These are phyloP conservation scores for Junonia oenone DNA, from an alignment of 2,888 invertebrate genomes.

Conservation along the genomic window DNA sequence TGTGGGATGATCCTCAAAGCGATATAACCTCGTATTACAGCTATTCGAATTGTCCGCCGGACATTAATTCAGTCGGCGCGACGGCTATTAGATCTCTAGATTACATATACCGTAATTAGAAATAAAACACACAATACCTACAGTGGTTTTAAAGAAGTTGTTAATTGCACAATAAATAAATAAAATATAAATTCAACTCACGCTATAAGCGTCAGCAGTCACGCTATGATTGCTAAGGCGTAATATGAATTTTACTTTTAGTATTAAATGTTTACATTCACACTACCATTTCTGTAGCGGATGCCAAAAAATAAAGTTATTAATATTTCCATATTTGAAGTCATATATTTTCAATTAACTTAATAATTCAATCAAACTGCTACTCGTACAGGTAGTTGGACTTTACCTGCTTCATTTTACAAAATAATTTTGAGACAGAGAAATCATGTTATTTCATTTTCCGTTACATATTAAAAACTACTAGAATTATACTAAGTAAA, in stretches of 20 bases:
- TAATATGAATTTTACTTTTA: not conserved
- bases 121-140: not conserved
- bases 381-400: too few relatives aligned
- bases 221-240: conserved; percentile 16
- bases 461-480: too few relatives aligned
- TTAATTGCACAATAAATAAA: conserved; percentile 15
- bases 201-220: conserved; percentile 19
- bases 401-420: too few relatives aligned
- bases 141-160: conserved; percentile 6
- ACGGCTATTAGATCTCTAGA: conserved; percentile 12
- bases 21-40: conserved; percentile 44
- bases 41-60: conserved; percentile 53
- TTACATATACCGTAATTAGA: conserved; percentile 1
- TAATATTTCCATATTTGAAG: too few relatives aligned
- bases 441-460: too few relatives aligned
- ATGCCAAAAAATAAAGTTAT: too few relatives aligned
- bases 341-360: too few relatives aligned
- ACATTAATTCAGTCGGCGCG: conserved; percentile 41
- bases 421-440: too few relatives aligned
- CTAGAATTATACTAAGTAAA: too few relatives aligned
- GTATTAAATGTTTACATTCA: too few relatives aligned
- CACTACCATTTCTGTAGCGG: too few relatives aligned
- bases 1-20: conserved; percentile 38
- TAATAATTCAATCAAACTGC: too few relatives aligned
- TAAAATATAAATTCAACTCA: conserved; percentile 18